Base-by-base conservation (phyloP, 1,140 invertebrate species). In the Paralvinella palmiformis region DNA sequence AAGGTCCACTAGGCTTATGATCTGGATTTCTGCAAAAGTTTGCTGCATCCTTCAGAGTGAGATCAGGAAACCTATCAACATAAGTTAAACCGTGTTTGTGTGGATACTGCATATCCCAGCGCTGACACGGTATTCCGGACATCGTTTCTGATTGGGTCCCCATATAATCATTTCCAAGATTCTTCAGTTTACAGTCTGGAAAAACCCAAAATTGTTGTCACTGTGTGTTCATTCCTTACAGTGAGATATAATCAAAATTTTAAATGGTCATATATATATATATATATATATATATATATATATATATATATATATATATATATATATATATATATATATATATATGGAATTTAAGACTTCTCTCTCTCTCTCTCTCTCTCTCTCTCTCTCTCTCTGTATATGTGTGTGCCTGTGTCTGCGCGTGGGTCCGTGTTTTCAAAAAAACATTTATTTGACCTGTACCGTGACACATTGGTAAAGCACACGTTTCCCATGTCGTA, bases 71-170 rank as follows among this genome's bases (percentile, higher is more conserved):
- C 22, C 27, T 33, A n/a, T 57, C 53, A 1, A 45, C 53, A n/a
- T 61, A 5, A 36, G 27, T 32, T 24, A 35, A 35, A 31, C 56
- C 55, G 56, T 72, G 70, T 13, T 35, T 6, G 36, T 72, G 69
- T 7, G 71, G 71, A 1, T 45, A n/a, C 41, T 72, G 59, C 1
- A 50, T 33, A 44, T 55, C 44, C 71, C 71, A 72, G 1, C 63
- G n/a, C 62, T 72, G 71, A 41, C 71, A 72, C 1, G 41, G 41
- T 13, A 60, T 59, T 2, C 69, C 71, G 24, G 31, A 44, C 4
- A 67, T 50, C 17, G 71, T 72, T 7, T 20, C 31, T 17, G 36
- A 60, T 17, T 55, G 55, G 36, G 27, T 37, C 2, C 70, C 70
- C 13, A 48, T 68, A 52, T 70, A 71, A 4, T 59, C 59, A 15